phyloP scores from a whole-genome alignment of 2,797 vertebrate genomes.

The Hippopotamyrus pictus region DNA sequence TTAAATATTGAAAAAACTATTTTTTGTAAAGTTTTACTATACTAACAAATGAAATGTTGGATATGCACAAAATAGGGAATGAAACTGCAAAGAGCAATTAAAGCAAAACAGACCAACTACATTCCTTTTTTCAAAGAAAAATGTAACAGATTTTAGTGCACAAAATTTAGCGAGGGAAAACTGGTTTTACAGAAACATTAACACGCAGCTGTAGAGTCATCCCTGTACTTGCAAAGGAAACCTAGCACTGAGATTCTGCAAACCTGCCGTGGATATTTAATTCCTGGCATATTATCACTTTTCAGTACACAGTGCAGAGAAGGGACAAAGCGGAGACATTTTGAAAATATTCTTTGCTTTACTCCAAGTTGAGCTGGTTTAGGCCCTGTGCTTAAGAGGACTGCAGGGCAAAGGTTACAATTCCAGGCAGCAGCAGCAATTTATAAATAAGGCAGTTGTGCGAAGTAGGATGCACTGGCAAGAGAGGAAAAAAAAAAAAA shows the following conservation, averaged over 20 bases:
- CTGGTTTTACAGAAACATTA: background rate
- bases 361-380: background rate
- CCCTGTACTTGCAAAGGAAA: background rate
- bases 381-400: background rate
- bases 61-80: background rate
- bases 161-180: background rate
- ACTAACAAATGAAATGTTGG: background rate
- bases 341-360: background rate
- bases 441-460: conserved; percentile 15
- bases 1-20: background rate
- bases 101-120: background rate
- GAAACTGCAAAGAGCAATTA: background rate
- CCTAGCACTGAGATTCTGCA: background rate
- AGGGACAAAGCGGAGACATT: background rate
- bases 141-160: background rate
- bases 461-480: conserved; percentile 20
- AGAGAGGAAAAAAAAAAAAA: background rate
- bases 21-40: background rate
- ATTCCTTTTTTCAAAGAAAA: background rate
- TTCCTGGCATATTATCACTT: background rate
- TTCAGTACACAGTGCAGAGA: background rate
- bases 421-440: conserved; percentile 16
- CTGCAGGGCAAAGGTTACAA: conserved; percentile 7
- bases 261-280: background rate
- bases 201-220: background rate